Evolutionary conservation across 1,140 invertebrate genomes (phyloP), one percentile per base, ranked within the genome.

Genomic region (Bombus waltoni): DNA sequence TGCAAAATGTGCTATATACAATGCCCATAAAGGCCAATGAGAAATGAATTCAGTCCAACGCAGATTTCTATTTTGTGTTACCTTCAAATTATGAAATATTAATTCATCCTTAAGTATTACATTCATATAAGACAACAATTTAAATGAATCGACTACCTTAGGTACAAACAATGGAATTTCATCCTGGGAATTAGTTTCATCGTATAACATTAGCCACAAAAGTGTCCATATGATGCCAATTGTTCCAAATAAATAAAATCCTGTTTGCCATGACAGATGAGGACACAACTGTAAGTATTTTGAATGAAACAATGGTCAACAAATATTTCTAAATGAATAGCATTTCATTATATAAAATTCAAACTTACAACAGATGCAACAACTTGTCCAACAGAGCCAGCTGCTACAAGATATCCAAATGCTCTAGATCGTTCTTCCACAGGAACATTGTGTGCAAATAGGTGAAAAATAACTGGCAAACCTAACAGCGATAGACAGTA

Each of bases 1-100:
- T 40, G 97, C 96, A 94, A 98, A 98, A 94, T 98, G 97, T 44
- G 97, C 97, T 83, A 97, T 96, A 90, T 98, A 98, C 84, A 98
- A 96, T 4, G 97, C 96, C 97, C 97, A 98, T 28, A 98, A 94
- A 1, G 97, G 96, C 96, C 97, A 97, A 91, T 97, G 96, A 68
- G 95, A 94, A 72, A 98, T 94, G 88, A 97, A 97, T 93, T 97
- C 97, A 44, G 95, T 95, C 97, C 97, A 97, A 15, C 96, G 93
- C 32, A 96, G 95, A 90, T 93, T 96, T 84, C 95, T 90, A 92
- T 96, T 97, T 81, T 93, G 93, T 32, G 95, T 95, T 44, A 96
- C 95, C 96, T 97, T 87, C 71, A 76, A 89, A 91, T 83, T 77
- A 84, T 25, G 6, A 76, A 40, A 15, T 15, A 13, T 53, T 11